phyloP scores from a whole-genome alignment of 1,140 invertebrate genomes.

The Lepidurus apus region DNA sequence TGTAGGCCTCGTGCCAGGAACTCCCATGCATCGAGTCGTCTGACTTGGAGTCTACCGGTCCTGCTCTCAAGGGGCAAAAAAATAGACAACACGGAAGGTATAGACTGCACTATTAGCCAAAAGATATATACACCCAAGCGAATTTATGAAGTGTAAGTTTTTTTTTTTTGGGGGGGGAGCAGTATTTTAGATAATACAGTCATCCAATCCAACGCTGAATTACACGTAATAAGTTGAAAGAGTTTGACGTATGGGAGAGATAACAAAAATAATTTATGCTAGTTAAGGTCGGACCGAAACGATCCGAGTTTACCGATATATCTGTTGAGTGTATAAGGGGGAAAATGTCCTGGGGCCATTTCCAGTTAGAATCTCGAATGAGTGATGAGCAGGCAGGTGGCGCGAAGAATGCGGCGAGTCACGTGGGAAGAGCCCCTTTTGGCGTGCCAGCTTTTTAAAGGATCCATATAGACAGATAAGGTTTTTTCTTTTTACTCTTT shows the following conservation, averaged over 20 bases:
- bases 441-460: conserved; percentile 12
- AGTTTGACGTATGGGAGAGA: no score
- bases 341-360: neutral
- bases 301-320: neutral
- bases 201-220: no score
- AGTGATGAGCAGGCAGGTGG: conserved; percentile 17
- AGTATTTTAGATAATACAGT: no score
- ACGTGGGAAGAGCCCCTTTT: conserved; percentile 14
- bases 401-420: conserved; percentile 16
- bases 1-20: neutral
- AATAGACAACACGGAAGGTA: no score
- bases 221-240: no score
- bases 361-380: neutral
- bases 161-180: no score
- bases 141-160: no score
- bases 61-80: no score
- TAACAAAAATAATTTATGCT: neutral
- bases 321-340: neutral
- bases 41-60: no score
- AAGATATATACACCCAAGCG: no score
- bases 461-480: neutral
- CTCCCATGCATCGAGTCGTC: no score
- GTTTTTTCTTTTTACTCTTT: neutral
- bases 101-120: no score
- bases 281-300: neutral